Evolutionary conservation across 1,140 invertebrate genomes (phyloP), one percentile per base, ranked within the genome.

Genomic region (Zaprionus africanus): DNA sequence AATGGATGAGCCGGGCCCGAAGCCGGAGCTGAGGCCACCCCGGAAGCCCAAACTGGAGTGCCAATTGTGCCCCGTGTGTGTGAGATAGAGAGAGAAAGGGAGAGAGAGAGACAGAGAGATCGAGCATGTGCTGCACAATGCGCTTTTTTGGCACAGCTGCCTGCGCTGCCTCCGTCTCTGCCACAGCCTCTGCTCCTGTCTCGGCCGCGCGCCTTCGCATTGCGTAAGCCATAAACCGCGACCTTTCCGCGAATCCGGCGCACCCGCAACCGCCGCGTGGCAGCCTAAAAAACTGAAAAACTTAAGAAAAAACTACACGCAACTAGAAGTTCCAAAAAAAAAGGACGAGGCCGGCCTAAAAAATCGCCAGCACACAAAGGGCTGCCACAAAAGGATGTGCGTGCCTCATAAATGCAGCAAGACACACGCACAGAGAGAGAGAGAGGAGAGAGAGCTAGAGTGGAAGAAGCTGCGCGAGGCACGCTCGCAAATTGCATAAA

Each of bases 221-320:
- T 87, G 70, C 83, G 70, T 74, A 86, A 82, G 83, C 61, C 84
- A 76, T 88, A 88, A 88, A 88, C 64, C 46, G 62, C 60, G 49
- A 26, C 43, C 61, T 53, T 69, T 79, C 83, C 68, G 63, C 77
- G 83, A 86, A 86, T 34, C 24, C 43, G 12, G 31, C 31, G 13
- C 31, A 34, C 19, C 36, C 53, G 46, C 53, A 49, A 53, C 60
- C 72, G 66, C 86, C 81, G 84, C 84, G 81, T 84, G 90, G 76
- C 90, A 79, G 60, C 62, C 90, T 90, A 90, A 91, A 91, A 91
- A 85, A 86, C 81, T 82, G 59, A 31, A 76, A 64, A 60, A 61
- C 6, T 54, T 11, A 66, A 70, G 66, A 70, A 70, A 64, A 61
- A 36, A 31, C 78, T 85, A 81, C 81, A 91, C 87, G 78, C 86